Conservation (phyloP, 2,797 vertebrate genomes). For the Ctenopoma kingsleyae region DNA sequence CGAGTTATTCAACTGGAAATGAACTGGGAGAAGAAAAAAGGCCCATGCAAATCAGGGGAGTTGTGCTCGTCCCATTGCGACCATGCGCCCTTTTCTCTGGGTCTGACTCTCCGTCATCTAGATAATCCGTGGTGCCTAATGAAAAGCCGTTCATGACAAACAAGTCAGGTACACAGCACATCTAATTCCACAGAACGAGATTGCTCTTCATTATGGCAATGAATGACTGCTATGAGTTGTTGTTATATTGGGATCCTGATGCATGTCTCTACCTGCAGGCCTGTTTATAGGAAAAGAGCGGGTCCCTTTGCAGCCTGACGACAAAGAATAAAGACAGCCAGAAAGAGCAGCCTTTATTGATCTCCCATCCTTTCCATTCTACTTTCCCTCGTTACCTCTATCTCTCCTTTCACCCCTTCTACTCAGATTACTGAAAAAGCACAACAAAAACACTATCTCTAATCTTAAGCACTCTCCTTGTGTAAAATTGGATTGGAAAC, state of each 20-base stretch:
- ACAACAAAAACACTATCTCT: constrained; percentile 76
- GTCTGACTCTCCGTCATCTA: constrained; percentile 18
- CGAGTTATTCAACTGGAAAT: constrained; percentile 77
- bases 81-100: constrained; percentile 38
- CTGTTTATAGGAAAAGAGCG: constrained; percentile 55
- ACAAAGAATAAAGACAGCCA: constrained; percentile 59
- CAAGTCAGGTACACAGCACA: constrained; percentile 36
- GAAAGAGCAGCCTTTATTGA: constrained; percentile 72
- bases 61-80: constrained; percentile 51
- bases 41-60: constrained; percentile 62
- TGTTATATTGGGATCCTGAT: constrained; percentile 29
- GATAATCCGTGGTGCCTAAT: constrained; percentile 27
- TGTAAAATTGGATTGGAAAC: constrained; percentile 81
- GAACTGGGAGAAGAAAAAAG: constrained; percentile 64
- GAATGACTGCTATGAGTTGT: constrained; percentile 2
- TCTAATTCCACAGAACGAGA: constrained; percentile 29
- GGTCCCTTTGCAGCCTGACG: constrained; percentile 50
- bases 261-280: constrained; percentile 52
- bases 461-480: constrained; percentile 73
- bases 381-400: constrained; percentile 53
- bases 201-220: constrained; percentile 28
- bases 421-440: constrained; percentile 74
- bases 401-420: constrained; percentile 63
- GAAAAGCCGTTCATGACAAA: constrained; percentile 38
- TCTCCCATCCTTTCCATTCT: constrained; percentile 58